Evolutionary conservation across 2,888 invertebrate genomes (phyloP), one percentile per base, ranked within the genome.

Genomic region (Tenthredo notha): DNA sequence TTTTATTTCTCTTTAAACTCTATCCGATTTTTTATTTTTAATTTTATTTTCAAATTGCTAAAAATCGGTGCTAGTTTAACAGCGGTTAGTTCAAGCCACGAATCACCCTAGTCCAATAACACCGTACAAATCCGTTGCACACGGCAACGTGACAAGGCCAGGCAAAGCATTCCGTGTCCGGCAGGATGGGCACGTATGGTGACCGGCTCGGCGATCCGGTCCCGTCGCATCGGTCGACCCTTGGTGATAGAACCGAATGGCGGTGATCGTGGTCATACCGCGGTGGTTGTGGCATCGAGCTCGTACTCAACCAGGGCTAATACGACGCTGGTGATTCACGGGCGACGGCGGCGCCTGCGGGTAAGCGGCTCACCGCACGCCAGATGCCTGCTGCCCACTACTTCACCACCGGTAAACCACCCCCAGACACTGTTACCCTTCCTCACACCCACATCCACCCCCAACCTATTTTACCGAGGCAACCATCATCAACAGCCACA

Each of bases 271-370:
- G 77, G 80, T 61, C 61, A 40, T 61, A 61, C 33, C 67, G 80
- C 61, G 58, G 80, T 80, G 80, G 80, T 61, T 80, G 80, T n/a
- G 80, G 80, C 58, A 80, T 33, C 58, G 58, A 80, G 61, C 61
- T 33, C 37, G 80, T 80, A 80, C 50, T 61, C 37, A 21, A 74
- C 74, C 43, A 47, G 92, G 92, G 92, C 92, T 92, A 92, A 92
- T 92, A 92, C 91, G 90, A 91, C 91, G 92, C 91, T 90, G 90
- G 92, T 92, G 92, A 93, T 92, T 92, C 92, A 93, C 92, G 92
- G 91, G 90, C 91, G 89, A 91, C 91, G 92, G 80, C 92, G 91
- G 88, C 90, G 90, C 90, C 83, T 92, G 92, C 89, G 92, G 92
- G 83, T 90, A 90, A 88, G 87, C 89, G 92, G 92, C 91, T 92